Evolutionary conservation across 2,888 invertebrate genomes (phyloP).

Genomic region (Syritta pipiens): DNA sequence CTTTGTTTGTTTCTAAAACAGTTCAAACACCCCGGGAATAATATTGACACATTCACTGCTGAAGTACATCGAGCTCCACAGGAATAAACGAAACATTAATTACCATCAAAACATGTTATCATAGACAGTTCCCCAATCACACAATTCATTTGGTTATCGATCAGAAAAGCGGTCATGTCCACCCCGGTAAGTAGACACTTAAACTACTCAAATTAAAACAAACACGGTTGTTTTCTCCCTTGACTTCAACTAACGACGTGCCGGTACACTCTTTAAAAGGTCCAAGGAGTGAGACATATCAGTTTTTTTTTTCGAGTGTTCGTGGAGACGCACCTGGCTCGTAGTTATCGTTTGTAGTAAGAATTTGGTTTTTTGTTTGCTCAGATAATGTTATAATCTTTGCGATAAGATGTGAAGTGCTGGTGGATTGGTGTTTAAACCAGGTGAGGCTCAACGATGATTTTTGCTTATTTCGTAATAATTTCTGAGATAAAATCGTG

Average conservation of each 20-base stretch:
- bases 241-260: background rate
- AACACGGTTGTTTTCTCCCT: background rate
- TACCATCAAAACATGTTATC: constrained; percentile 21
- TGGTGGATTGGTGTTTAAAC: background rate
- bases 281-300: background rate
- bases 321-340: background rate
- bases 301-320: too few species aligned
- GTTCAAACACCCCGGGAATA: constrained; percentile 7
- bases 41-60: constrained; percentile 4
- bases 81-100: constrained; percentile 24
- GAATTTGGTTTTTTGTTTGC: background rate
- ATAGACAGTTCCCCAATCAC: background rate
- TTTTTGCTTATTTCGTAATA: background rate
- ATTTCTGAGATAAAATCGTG: background rate
- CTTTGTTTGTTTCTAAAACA: constrained; percentile 13
- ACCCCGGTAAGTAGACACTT: constrained; percentile 1
- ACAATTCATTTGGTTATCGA: constrained; percentile 8
- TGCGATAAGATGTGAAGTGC: background rate
- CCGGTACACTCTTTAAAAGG: background rate
- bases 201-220: background rate
- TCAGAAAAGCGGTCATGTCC: background rate
- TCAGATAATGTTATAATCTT: background rate
- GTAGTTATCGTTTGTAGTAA: background rate
- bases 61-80: background rate
- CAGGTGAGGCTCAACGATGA: background rate